Base-by-base conservation (phyloP, 1,140 invertebrate genomes). In the Achatina immaculata region DNA sequence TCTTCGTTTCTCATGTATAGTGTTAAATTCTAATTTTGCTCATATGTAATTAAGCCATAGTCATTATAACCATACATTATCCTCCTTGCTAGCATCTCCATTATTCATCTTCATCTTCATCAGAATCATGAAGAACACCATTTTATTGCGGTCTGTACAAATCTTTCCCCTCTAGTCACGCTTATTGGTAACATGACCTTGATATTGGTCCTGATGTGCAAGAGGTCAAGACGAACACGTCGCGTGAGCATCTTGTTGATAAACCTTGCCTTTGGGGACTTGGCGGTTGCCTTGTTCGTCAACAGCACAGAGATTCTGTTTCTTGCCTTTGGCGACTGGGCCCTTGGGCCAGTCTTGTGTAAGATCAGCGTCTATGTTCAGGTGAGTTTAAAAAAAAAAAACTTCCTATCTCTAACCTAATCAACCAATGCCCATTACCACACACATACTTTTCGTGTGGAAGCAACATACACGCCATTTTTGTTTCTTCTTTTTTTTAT, bases 251-350 rank as follows among this genome's bases (percentile, higher is more conserved):
- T 90, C 16, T 91, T 91, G 81, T 89, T 92, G 36, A 82, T 92
- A 0, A 91, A 92, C 82, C 83, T 92, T 45, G 92, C 91, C 28
- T 85, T 92, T 48, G 92, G 91, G 3, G 92, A 93, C 84, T 83
- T 93, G 36, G 90, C 91, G 3, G 90, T 92, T 4, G 91, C 91
- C 43, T 84, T 86, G 38, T 89, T 92, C n/a, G 92, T 91, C 0
- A 92, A 92, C 91, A 90, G 90, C 19, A 90, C 90, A 0, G 92
- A 92, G 81, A 89, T 93, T 34, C 83, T 90, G 0, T 87, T 92
- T 86, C 85, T 92, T 0, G 91, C 90, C 19, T 91, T 91, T 78
- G 91, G 91, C 36, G 88, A 90, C 78, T 93, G 92, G 92, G 87
- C 91, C 7, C 86, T 90, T 24, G 88, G 92, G 4, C 90, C 91